Evolutionary conservation across 2,113 vertebrate species (phyloP).

Genomic region (Hippocampus barbouri): DNA sequence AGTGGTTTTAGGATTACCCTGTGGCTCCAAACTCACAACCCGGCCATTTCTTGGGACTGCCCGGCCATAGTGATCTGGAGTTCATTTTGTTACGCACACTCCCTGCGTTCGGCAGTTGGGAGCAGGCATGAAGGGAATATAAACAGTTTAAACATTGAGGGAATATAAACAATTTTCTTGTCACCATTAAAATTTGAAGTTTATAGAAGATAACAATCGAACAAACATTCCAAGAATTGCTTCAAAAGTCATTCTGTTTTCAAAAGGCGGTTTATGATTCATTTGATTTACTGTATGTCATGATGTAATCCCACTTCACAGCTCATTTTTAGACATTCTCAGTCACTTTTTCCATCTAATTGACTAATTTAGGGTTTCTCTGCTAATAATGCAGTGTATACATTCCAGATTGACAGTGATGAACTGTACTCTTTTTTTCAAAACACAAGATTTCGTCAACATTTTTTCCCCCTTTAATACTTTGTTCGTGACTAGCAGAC

Average conservation of each 20-base stretch:
- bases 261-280: background rate
- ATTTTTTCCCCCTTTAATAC: background rate
- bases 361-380: background rate
- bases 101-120: too few relatives aligned
- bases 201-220: background rate
- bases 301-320: background rate
- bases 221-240: background rate
- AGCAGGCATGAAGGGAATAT: too few relatives aligned
- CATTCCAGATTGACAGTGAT: background rate
- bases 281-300: background rate
- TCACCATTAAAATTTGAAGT: too few relatives aligned
- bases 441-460: background rate
- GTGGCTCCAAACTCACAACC: too few relatives aligned
- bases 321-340: background rate
- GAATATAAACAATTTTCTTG: too few relatives aligned
- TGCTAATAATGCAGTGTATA: background rate
- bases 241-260: background rate
- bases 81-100: too few relatives aligned
- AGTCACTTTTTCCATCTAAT: background rate
- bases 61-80: too few relatives aligned
- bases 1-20: too few relatives aligned
- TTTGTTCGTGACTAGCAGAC: background rate
- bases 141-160: too few relatives aligned
- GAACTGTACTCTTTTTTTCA: background rate
- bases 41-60: too few relatives aligned